Evolutionary conservation across 2,888 invertebrate species (phyloP), one percentile per base, ranked within the genome.

Genomic region (Cryptophagus acutangulus): DNA sequence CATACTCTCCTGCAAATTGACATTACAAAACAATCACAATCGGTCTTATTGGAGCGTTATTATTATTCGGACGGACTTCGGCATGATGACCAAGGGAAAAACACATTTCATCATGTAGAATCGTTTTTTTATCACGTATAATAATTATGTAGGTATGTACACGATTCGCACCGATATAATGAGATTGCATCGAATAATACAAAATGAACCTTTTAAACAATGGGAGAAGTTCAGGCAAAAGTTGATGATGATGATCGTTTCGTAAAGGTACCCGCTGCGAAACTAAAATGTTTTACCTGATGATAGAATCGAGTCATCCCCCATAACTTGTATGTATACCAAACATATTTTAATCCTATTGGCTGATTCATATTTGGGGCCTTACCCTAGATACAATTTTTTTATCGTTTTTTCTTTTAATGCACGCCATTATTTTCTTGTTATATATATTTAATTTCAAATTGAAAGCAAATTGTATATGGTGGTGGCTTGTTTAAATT

Each of bases 1-100:
- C 75, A 76, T 78, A 79, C 66, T 79, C 79, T 58, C 79, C 79
- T 79, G 70, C n/a, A n/a, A n/a, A n/a, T n/a, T n/a, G n/a, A n/a
- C n/a, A n/a, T n/a, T n/a, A n/a, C n/a, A n/a, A n/a, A n/a, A n/a
- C n/a, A n/a, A n/a, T n/a, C n/a, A n/a, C n/a, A n/a, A n/a, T n/a
- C n/a, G n/a, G n/a, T n/a, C n/a, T n/a, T n/a, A n/a, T n/a, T n/a
- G n/a, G n/a, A n/a, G n/a, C n/a, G n/a, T n/a, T n/a, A n/a, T n/a
- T n/a, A n/a, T n/a, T n/a, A n/a, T n/a, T n/a, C n/a, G n/a, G n/a
- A n/a, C n/a, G n/a, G n/a, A n/a, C n/a, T n/a, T n/a, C n/a, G n/a
- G n/a, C n/a, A n/a, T n/a, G n/a, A n/a, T n/a, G n/a, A n/a, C n/a
- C n/a, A n/a, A n/a, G n/a, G n/a, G n/a, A n/a, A n/a, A n/a, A n/a